Conservation (phyloP, 2,797 vertebrate genomes). For the Mastacembelus armatus region DNA sequence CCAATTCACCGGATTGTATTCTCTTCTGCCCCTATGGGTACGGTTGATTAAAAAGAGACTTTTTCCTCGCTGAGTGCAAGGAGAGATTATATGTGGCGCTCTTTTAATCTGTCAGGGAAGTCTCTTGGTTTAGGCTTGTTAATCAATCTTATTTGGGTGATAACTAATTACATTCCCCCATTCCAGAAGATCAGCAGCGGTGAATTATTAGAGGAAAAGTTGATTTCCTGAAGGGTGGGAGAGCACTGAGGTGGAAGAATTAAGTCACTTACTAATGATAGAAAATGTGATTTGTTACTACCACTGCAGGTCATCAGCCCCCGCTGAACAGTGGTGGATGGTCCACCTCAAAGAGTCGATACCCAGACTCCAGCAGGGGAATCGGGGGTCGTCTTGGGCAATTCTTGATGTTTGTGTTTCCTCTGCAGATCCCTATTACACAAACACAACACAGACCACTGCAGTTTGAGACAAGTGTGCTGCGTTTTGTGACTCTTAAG, state of each 20-base stretch:
- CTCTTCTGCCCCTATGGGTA: slow-evolving; percentile 40
- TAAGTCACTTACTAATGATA: slow-evolving; percentile 56
- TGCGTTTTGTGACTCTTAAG: too few relatives aligned
- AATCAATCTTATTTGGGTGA: slow-evolving; percentile 69
- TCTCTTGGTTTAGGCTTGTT: slow-evolving; percentile 59
- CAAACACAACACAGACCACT: too few relatives aligned
- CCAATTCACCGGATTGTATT: slow-evolving; percentile 10
- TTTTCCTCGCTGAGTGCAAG: slow-evolving; percentile 47
- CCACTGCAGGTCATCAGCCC: slow-evolving; percentile 23
- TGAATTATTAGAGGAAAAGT: slow-evolving; percentile 42
- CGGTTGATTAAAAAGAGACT: slow-evolving; percentile 67
- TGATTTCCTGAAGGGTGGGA: slow-evolving; percentile 47
- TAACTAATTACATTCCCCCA: slow-evolving; percentile 66
- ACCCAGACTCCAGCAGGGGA: background rate
- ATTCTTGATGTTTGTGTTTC: too few relatives aligned
- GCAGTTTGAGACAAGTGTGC: too few relatives aligned
- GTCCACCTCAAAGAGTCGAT: slow-evolving; percentile 1
- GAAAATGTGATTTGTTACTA: slow-evolving; percentile 49
- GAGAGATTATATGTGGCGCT: slow-evolving; percentile 46
- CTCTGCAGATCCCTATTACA: too few relatives aligned
- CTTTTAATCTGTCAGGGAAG: slow-evolving; percentile 63
- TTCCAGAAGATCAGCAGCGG: slow-evolving; percentile 38
- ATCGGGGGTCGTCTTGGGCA: background rate
- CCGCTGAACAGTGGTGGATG: background rate
- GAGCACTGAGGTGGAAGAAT: slow-evolving; percentile 49